Conservation (phyloP, 2,888 invertebrate genomes). For the Cerastoderma edule region DNA sequence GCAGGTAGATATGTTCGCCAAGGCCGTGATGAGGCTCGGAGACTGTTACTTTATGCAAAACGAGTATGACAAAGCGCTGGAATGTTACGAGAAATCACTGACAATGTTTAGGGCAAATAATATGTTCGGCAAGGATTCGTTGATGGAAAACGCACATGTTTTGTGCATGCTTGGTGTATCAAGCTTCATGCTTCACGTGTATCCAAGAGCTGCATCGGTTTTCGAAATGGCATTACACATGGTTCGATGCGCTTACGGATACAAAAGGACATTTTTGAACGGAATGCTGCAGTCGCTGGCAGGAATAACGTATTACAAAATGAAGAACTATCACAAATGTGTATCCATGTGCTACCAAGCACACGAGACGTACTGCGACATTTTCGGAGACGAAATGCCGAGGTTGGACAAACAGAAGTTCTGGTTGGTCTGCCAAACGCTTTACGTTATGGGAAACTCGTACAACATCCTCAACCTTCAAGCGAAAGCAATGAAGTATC, state of each 20-base stretch:
- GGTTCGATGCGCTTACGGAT: slow-evolving; percentile 78
- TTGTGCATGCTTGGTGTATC: slow-evolving; percentile 82
- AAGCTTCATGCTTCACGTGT: slow-evolving; percentile 81
- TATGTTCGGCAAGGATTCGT: slow-evolving; percentile 73
- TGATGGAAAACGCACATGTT: slow-evolving; percentile 81
- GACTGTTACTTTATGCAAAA: slow-evolving; percentile 82
- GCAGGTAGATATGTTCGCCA: slow-evolving; percentile 74
- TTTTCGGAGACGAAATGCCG: slow-evolving; percentile 78
- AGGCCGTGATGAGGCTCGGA: slow-evolving; percentile 78
- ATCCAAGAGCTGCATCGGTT: slow-evolving; percentile 81
- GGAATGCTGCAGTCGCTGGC: slow-evolving; percentile 80
- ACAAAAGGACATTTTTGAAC: slow-evolving; percentile 75
- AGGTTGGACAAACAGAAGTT: slow-evolving; percentile 78
- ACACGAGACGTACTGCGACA: slow-evolving; percentile 79
- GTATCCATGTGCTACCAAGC: slow-evolving; percentile 81
- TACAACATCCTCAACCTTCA: slow-evolving; percentile 80
- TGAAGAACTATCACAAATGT: slow-evolving; percentile 81
- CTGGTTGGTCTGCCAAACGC: slow-evolving; percentile 81
- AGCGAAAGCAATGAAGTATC: slow-evolving; percentile 80
- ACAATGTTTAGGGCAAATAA: slow-evolving; percentile 73
- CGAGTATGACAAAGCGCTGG: slow-evolving; percentile 78
- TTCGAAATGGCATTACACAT: slow-evolving; percentile 81
- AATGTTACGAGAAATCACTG: slow-evolving; percentile 81
- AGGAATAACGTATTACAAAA: slow-evolving; percentile 80
- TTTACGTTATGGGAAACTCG: slow-evolving; percentile 81